Evolutionary conservation across 2,113 vertebrate genomes (phyloP), one percentile per base, ranked within the genome.

Genomic region (Saimiri boliviensis): DNA sequence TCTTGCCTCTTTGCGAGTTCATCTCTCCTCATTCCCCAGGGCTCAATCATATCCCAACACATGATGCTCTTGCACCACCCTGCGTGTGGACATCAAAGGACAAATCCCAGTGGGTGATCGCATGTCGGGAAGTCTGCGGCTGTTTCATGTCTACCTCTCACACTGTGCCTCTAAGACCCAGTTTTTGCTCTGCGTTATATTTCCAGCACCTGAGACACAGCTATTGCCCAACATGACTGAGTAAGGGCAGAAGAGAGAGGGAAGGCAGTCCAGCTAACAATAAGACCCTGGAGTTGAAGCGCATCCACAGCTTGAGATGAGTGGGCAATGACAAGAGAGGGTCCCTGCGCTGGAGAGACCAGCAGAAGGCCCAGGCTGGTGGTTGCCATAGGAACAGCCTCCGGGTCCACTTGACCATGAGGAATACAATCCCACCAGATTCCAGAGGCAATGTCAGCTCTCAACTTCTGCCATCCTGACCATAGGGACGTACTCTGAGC

Each of bases 51-150:
- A 66, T 13, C 45, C 74, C 45, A 27, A 21, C 5, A 2, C 45
- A 49, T 54, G 30, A 5, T 12, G 21, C 20, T 66, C 40, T 35
- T 19, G 0, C 20, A 37, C 35, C 49, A 45, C 47, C 63, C 63
- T 32, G 42, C 21, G 1, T 20, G 20, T 76, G 40, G 47, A 45
- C 17, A 1, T 58, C 73, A 54, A 66, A 60, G 40, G 11, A 70
- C 71, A 58, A 9, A 42, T 19, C 17, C 23, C 35, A 25, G 4
- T 5, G 11, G 35, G 71, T 40, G 4, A 3, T 25, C 32, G 17
- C 4, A 2, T 1, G 6, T 37, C 16, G 12, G 35, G 21, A 68
- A 6, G 42, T 0, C 4, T 0, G 2, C 1, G 4, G 27, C 25
- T 35, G 3, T 42, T 56, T 27, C n/a, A 12, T 37, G 12, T 52